phyloP scores from a whole-genome alignment of 1,140 invertebrate species.

The Leptinotarsa defecta region DNA sequence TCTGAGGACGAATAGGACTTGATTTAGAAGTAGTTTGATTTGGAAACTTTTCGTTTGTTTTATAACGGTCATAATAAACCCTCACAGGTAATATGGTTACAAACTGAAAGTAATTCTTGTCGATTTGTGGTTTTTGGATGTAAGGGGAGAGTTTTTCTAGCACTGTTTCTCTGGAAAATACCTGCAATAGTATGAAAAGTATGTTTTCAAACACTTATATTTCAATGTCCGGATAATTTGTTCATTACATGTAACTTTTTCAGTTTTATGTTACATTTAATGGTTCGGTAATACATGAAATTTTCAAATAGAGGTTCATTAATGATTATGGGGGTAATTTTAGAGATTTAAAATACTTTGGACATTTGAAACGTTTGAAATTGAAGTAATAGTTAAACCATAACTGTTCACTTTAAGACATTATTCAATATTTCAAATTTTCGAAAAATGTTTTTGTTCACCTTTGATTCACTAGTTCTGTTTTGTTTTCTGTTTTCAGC shows the following conservation, averaged over 20 bases:
- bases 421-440: too few relatives aligned
- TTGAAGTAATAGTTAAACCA: too few relatives aligned
- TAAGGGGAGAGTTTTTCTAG: slow-evolving; percentile 1
- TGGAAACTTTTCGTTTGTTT: slow-evolving; percentile 9
- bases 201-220: too few relatives aligned
- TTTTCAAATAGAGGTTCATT: too few relatives aligned
- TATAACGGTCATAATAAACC: slow-evolving; percentile 18
- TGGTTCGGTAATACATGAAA: too few relatives aligned
- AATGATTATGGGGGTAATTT: too few relatives aligned
- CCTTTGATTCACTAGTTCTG: neutral
- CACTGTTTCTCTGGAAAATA: neutral
- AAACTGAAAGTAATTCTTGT: slow-evolving; percentile 31
- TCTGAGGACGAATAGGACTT: slow-evolving; percentile 12
- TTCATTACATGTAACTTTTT: too few relatives aligned
- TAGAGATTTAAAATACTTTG: too few relatives aligned
- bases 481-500: neutral
- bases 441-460: neutral
- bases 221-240: too few relatives aligned
- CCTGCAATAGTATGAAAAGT: neutral
- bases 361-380: too few relatives aligned
- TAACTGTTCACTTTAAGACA: too few relatives aligned
- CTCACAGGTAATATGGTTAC: slow-evolving; percentile 36
- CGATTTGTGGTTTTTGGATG: neutral
- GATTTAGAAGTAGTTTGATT: slow-evolving; percentile 21
- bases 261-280: too few relatives aligned